These are phyloP conservation scores for Gryon sp. DNA, from an alignment of 1,140 invertebrate genomes.

Conservation along the genomic window DNA sequence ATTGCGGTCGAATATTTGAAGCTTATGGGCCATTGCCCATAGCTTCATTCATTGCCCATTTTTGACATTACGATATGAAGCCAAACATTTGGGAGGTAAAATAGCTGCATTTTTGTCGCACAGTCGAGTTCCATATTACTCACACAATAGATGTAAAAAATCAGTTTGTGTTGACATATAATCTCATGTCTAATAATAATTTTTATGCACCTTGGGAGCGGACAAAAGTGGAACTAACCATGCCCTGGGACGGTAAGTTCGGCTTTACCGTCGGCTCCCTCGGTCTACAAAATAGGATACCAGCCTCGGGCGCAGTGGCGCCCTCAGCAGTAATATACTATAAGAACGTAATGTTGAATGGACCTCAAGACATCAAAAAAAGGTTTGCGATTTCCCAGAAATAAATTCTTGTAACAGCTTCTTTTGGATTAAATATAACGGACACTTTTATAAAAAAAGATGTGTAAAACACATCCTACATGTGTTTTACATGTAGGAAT, in stretches of 20 bases:
- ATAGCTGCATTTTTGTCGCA: constrained; percentile 8
- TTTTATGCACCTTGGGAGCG: too few species aligned
- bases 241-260: too few species aligned
- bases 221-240: too few species aligned
- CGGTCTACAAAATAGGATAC: too few species aligned
- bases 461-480: too few species aligned
- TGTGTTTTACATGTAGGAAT: constrained; percentile 18
- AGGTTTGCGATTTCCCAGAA: constrained; percentile 10
- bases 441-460: constrained; percentile 28
- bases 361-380: neutral
- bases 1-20: constrained; percentile 13
- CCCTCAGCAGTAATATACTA: too few species aligned
- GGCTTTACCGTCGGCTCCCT: too few species aligned
- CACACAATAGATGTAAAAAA: constrained; percentile 16
- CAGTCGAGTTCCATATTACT: constrained; percentile 26
- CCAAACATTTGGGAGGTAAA: constrained; percentile 17
- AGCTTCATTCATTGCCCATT: too few species aligned
- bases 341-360: neutral
- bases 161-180: constrained; percentile 19
- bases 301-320: too few species aligned
- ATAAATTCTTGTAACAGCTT: constrained; percentile 12
- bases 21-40: constrained; percentile 6
- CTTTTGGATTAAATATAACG: constrained; percentile 28
- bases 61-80: constrained; percentile 24
- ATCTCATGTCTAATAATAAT: constrained; percentile 14